These are phyloP conservation scores for Gallinago jamesoni DNA, from an alignment of 2,113 vertebrate species.

Conservation along the genomic window DNA sequence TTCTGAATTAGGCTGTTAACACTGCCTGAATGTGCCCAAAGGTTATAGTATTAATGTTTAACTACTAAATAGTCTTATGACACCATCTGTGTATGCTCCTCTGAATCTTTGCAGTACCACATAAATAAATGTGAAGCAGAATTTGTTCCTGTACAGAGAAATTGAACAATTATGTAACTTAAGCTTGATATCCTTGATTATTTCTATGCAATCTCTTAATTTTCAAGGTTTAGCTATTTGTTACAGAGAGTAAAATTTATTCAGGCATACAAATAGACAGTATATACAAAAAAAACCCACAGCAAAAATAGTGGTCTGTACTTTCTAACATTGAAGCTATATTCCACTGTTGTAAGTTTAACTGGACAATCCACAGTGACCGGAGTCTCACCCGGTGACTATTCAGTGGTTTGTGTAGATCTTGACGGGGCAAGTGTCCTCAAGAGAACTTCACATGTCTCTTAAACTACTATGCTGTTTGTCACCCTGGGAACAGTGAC, in stretches of 20 bases:
- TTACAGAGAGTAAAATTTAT: background rate
- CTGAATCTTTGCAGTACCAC: background rate
- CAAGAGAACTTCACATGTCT: background rate
- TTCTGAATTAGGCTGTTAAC: conserved; percentile 2
- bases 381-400: background rate
- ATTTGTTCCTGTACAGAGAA: background rate
- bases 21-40: background rate
- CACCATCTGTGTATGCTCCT: background rate
- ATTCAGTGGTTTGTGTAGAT: background rate
- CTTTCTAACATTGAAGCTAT: background rate
- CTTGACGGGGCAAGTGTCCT: background rate
- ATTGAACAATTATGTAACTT: background rate
- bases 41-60: background rate
- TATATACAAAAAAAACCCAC: fast-evolving
- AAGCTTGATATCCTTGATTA: background rate
- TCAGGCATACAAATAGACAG: background rate
- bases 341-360: background rate
- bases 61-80: background rate
- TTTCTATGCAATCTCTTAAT: background rate
- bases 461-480: background rate
- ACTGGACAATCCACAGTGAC: background rate
- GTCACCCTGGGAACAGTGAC: background rate
- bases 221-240: background rate
- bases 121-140: background rate
- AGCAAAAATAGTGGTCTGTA: background rate